phyloP scores from a whole-genome alignment of 2,888 invertebrate genomes.

The Mesochorus sp. region DNA sequence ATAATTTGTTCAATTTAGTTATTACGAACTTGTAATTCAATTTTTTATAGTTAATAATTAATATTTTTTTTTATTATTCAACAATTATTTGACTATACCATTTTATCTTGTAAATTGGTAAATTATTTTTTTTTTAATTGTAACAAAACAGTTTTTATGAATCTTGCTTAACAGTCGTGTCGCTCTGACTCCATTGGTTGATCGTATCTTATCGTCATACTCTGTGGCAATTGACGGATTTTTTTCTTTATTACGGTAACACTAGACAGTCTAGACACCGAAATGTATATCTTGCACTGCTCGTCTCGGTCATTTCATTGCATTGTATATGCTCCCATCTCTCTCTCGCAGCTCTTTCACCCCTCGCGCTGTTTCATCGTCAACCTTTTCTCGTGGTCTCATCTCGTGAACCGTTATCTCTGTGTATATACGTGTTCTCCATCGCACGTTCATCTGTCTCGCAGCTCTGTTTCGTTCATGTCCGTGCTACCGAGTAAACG shows the following conservation, averaged over 20 bases:
- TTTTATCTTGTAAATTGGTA: too few relatives aligned
- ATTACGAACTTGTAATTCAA: too few relatives aligned
- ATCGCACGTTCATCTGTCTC: slow-evolving; percentile 72
- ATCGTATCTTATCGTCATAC: too few relatives aligned
- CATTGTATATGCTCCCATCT: slow-evolving; percentile 37
- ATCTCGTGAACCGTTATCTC: slow-evolving; percentile 69
- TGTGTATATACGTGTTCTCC: slow-evolving; percentile 70
- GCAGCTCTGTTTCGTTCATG: slow-evolving; percentile 52
- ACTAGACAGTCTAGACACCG: slow-evolving; percentile 50
- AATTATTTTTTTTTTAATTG: too few relatives aligned
- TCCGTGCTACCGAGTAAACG: slow-evolving; percentile 12
- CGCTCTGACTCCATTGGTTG: background rate
- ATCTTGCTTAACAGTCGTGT: background rate
- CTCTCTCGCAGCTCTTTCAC: slow-evolving; percentile 49
- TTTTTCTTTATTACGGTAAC: too few relatives aligned
- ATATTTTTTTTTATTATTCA: too few relatives aligned
- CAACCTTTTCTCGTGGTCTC: slow-evolving; percentile 28
- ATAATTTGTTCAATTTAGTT: too few relatives aligned
- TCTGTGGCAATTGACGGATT: too few relatives aligned
- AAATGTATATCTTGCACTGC: slow-evolving; percentile 37
- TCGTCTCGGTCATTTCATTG: slow-evolving; percentile 5
- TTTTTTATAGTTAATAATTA: too few relatives aligned
- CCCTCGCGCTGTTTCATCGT: slow-evolving; percentile 41
- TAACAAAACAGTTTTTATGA: background rate
- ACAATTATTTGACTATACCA: too few relatives aligned